Base-by-base conservation (phyloP, 1,140 invertebrate genomes). In the Bombus impatiens region DNA sequence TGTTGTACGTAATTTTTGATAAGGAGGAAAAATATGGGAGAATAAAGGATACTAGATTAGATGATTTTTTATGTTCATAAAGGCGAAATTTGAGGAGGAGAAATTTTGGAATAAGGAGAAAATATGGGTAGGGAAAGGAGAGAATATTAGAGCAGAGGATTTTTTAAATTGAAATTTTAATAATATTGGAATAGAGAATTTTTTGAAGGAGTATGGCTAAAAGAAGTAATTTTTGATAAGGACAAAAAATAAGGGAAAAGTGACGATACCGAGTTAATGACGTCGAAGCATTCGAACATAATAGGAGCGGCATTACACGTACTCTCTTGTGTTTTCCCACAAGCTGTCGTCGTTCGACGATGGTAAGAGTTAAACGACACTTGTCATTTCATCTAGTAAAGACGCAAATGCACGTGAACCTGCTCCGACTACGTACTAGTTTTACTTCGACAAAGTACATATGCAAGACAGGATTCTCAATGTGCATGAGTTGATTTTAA, bases 401-500 rank as follows among this genome's bases (percentile, higher is more conserved):
- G n/a, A 37, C n/a, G 3, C 13, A 13, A 25, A 57, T 44, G 32
- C 42, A n/a, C 40, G 47, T 59, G 74, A 76, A 76, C 79, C 83
- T 80, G 83, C 57, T 42, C 15, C 25, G 83, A 67, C 42, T 47
- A n/a, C 42, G 12, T 32, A 28, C n/a, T 70, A 57, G 59, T 53
- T 22, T 53, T 22, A 8, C 47, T 47, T 47, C 15, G 47, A 47
- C 44, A 15, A 18, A 47, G 15, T 47, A 47, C 1, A 47, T 47
- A 18, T 18, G 47, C 47, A 47, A 47, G 47, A 71, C 68, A 72
- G 70, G 82, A 91, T 91, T 92, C 89, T 93, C 90, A 93, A 93
- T 93, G 92, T 93, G 89, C 91, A 93, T 92, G 87, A 68, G 87
- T 87, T 92, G 91, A 93, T 91, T 92, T 82, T 88, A 84, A 90